A percentile compares a stretch with the other conserved stretches of the same genome.
Evolutionary conservation across 2,113 vertebrate species (phyloP).

Genomic region (Solea senegalensis): DNA sequence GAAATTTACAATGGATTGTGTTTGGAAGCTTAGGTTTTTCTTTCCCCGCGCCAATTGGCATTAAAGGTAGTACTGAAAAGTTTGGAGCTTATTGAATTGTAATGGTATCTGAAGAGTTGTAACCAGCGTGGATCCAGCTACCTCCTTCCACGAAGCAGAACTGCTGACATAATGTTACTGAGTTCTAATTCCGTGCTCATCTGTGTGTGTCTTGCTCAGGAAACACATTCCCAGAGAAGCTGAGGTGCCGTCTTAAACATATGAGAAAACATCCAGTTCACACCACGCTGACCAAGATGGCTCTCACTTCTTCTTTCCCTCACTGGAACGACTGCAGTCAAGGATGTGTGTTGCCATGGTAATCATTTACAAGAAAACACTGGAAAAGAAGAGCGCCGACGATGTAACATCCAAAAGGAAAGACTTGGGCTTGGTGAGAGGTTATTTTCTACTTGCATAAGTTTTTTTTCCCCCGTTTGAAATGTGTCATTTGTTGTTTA

Average conservation of each 20-base stretch:
- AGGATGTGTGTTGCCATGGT: conserved; percentile 86
- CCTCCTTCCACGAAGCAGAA: background rate
- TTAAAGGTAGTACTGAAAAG: conserved; percentile 16
- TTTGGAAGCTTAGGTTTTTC: background rate
- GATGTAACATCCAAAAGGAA: conserved; percentile 80
- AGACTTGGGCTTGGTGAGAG: conserved; percentile 85
- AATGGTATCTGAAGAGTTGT: background rate
- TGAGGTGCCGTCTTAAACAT: conserved; percentile 40
- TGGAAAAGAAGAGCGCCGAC: conserved; percentile 86
- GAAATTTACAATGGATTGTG: conserved; percentile 10
- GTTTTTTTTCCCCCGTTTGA: background rate
- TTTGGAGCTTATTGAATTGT: background rate
- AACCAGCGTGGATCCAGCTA: conserved; percentile 1
- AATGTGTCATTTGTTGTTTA: conserved; percentile 30
- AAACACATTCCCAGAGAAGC: conserved; percentile 63
- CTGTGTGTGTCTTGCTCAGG: conserved; percentile 70
- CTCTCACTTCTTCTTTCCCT: conserved; percentile 55
- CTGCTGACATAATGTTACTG: conserved; percentile 55
- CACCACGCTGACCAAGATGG: conserved; percentile 63
- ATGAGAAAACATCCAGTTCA: conserved; percentile 55
- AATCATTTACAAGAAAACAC: conserved; percentile 90
- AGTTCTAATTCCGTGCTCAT: conserved; percentile 63
- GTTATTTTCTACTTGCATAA: conserved; percentile 20
- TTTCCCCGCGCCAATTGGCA: conserved; percentile 4
- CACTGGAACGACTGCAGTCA: conserved; percentile 62